Evolutionary conservation across 92 coral and sea anemone species (phyloP), one percentile per base, ranked within the genome.

Genomic region (Palythoa heliodiscus): DNA sequence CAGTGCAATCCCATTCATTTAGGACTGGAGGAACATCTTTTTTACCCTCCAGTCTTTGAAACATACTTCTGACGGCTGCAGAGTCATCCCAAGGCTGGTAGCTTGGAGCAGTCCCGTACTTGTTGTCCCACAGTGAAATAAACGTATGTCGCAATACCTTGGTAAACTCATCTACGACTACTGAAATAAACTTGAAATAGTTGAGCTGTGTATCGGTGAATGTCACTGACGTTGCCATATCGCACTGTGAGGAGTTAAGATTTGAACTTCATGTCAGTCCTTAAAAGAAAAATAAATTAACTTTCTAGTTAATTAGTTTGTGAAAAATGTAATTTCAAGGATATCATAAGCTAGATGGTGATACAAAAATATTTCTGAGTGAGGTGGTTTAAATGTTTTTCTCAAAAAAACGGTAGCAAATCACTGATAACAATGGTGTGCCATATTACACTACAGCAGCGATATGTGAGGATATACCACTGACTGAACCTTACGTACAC

Each of bases 61-160:
- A 78, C 70, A 88, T 20, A 35, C 81, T 91, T 25, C 93, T 72
- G 20, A 88, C 93, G 0, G 61, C 87, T 24, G 23, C 14, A 15
- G 91, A 91, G 74, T 91, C 93, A 75, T 91, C 93, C 91, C 93
- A 91, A 1, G 60, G 89, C 70, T 85, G 89, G 35, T 70, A 76
- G 19, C 89, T 85, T 8, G 89, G 87, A 12, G 12, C 63, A 13
- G 48, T 25, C 29, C 87, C 89, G 69, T 72, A 15, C 71, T 64
- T 79, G 77, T 57, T 85, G 86, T 91, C 83, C 93, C 93, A 91
- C 91, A 91, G 66, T 11, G 87, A 58, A 57, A 60, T 67, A 22
- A 91, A 91, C 5, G 86, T 88, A 13, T 90, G 85, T 9, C 90
- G 90, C 20, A 90, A 71, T 8, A 70, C 87, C 20, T 87, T 87